A percentile compares a stretch with the other conserved stretches of the same genome.
These are phyloP conservation scores for Potamilus streckersoni DNA, from an alignment of 1,140 invertebrate species.

Conservation along the genomic window DNA sequence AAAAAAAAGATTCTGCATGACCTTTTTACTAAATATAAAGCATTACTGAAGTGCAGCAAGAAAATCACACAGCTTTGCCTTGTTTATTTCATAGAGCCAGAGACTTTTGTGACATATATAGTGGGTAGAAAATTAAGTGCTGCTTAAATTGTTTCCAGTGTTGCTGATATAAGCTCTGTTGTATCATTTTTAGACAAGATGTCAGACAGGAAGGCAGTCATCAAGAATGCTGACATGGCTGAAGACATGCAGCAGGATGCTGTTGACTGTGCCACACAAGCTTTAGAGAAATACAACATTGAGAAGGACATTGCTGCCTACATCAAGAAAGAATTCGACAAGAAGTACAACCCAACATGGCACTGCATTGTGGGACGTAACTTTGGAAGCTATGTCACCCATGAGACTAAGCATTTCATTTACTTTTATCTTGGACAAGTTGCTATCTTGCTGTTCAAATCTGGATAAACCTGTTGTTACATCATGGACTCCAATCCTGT, in stretches of 20 bases:
- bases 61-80: no score
- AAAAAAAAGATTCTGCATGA: no score
- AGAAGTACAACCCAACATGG: slow-evolving; percentile 99
- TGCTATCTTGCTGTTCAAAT: slow-evolving; percentile 50
- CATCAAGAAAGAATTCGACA: slow-evolving; percentile 99
- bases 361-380: slow-evolving; percentile 94
- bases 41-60: no score
- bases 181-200: slow-evolving; percentile 69
- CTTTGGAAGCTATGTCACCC: slow-evolving; percentile 95
- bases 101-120: no score
- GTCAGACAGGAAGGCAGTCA: slow-evolving; percentile 98
- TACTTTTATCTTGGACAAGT: slow-evolving; percentile 71
- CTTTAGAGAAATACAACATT: slow-evolving; percentile 99
- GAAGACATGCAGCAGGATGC: slow-evolving; percentile 99
- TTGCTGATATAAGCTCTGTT: no score
- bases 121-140: no score
- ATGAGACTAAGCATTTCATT: slow-evolving; percentile 97
- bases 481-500: no score
- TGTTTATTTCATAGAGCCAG: no score
- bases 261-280: slow-evolving; percentile 98
- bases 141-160: no score
- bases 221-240: slow-evolving; percentile 99
- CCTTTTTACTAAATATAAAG: no score
- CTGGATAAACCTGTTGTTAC: slow-evolving; percentile 29
- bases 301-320: slow-evolving; percentile 99